Base-by-base conservation (phyloP, 2,888 invertebrate genomes). In the Dorcus parallelipipedus region DNA sequence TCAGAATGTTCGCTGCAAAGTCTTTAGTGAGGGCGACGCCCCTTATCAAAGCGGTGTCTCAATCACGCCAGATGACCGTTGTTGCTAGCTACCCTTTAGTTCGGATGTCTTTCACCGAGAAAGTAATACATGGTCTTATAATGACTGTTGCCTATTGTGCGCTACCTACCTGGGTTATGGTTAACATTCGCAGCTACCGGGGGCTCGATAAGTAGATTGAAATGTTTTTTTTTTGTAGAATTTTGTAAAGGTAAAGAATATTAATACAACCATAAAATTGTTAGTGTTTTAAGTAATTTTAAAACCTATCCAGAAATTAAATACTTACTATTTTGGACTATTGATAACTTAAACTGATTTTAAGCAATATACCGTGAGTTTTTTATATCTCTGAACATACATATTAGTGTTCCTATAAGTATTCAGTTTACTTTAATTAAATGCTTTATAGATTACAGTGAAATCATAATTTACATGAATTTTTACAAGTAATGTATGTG, bases 141-240 rank as follows among this genome's bases (percentile, higher is more conserved):
- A 73, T 78, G 56, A 43, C 64, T 17, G 54, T 52, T 52, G 52
- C 59, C 33, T 58, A 54, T 26, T 56, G 67, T 23, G 66, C 69
- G 33, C 56, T 74, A 38, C 79, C 79, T 14, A 62, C 62, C 0
- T 79, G 75, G 73, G 75, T 79, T 3, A 65, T 77, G 7, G 63
- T 67, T 40, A 71, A 79, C 66, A 69, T 79, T 49, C 72, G 73
- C 49, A 61, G 73, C 42, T 79, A 78, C 69, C 74, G 72, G 65
- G 70, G 66, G 4, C 41, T 51, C 10, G 67, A 68, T 43, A 66
- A 68, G 64, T 60, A 52, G 55, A 50, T 48, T 10, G 20, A 20
- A 20, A 23, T 33, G n/a, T 43, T 33, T 45, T 20, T 45, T 45
- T 26, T 51, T 39, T 39, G 40, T 49, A 49, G 10, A 33, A 8